phyloP scores from a whole-genome alignment of 23 tunicate species.

The Styela clava region DNA sequence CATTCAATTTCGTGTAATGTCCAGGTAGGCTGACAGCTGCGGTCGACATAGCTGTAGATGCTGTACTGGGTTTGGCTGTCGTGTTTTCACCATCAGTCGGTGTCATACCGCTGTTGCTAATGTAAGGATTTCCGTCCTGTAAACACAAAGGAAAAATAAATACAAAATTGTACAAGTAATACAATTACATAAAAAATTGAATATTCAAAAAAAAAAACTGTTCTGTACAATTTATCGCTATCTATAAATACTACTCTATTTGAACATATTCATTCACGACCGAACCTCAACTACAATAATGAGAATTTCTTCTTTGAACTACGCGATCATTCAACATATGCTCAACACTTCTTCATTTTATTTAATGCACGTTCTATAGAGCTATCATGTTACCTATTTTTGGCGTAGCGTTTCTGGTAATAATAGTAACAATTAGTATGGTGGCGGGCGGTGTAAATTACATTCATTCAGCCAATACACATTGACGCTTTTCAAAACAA shows the following conservation, averaged over 20 bases:
- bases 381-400: background rate
- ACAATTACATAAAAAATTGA: too few species aligned
- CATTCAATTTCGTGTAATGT: background rate
- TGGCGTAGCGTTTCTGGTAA: background rate
- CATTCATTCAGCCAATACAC: too few species aligned
- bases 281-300: too few species aligned
- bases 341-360: background rate
- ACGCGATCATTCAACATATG: too few species aligned
- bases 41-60: background rate
- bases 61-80: background rate
- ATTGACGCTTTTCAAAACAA: too few species aligned
- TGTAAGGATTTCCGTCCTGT: background rate
- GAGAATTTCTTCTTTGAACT: too few species aligned
- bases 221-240: too few species aligned
- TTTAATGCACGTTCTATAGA: background rate
- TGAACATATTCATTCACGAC: too few species aligned
- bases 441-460: too few species aligned
- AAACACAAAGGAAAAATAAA: background rate
- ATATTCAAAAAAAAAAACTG: too few species aligned
- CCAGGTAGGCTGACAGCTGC: background rate
- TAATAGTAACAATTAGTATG: background rate
- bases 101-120: conserved; percentile 20
- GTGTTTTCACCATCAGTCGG: conserved; percentile 10
- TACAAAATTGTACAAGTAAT: too few species aligned
- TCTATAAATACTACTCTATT: too few species aligned